Conservation (phyloP, 1,140 invertebrate species). For the Neomicropteryx cornuta region DNA sequence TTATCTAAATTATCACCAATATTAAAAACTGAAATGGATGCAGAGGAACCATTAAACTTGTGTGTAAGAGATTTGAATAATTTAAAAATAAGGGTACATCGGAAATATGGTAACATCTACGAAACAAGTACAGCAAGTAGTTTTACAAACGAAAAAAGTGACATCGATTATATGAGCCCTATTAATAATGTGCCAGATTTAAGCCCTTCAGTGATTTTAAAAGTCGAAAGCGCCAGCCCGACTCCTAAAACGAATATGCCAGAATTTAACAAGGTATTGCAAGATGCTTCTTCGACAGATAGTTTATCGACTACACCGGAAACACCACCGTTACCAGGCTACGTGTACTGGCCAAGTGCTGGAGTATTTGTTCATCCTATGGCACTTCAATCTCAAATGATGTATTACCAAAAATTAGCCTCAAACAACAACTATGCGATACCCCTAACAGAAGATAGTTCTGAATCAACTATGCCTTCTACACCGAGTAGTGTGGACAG, state of each 20-base stretch:
- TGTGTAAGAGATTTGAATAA: conserved; percentile 64
- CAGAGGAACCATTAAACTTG: conserved; percentile 72
- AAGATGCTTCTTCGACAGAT: conserved; percentile 14
- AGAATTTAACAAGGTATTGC: conserved; percentile 14
- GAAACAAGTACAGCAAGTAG: no score
- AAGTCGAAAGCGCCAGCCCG: conserved; percentile 10
- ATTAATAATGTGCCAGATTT: no score
- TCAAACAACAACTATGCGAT: conserved; percentile 26
- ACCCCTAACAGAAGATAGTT: conserved; percentile 15
- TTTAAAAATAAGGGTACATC: conserved; percentile 47
- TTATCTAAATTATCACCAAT: no score
- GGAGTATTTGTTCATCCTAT: conserved; percentile 61
- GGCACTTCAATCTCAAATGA: conserved; percentile 54
- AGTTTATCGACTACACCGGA: conserved; percentile 17
- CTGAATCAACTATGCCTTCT: conserved; percentile 20
- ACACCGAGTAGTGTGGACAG: conserved; percentile 18
- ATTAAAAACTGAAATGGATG: conserved; percentile 27
- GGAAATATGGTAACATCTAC: conserved; percentile 49
- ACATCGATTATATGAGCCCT: no score
- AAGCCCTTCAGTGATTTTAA: no score
- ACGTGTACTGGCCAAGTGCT: conserved; percentile 59
- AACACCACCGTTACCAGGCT: conserved; percentile 25
- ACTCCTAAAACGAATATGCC: conserved; percentile 13
- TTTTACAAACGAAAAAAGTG: no score
- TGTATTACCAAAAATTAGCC: conserved; percentile 63